Evolutionary conservation across 2,888 invertebrate species (phyloP).

Genomic region (Vandiemenella viatica): DNA sequence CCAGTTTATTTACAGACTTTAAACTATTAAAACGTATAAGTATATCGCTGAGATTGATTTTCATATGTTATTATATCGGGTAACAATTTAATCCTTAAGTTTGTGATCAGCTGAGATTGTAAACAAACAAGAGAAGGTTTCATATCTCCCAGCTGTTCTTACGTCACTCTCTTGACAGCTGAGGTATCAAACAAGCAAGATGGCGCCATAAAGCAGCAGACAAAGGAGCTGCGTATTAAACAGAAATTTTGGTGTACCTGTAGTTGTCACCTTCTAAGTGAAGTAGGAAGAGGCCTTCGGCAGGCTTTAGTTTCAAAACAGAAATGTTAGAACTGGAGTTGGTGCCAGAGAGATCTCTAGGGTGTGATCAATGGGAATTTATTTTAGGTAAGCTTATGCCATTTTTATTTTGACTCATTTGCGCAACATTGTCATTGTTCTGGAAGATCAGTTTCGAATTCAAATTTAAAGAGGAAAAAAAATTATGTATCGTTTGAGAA

Average conservation of each 20-base stretch:
- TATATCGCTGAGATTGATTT: too few species aligned
- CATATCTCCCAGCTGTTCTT: conserved; percentile 22
- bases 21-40: too few species aligned
- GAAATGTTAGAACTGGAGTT: conserved; percentile 92
- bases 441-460: too few species aligned
- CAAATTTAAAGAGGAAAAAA: too few species aligned
- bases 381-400: conserved; percentile 65
- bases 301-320: too few species aligned
- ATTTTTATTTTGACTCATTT: conserved; percentile 13
- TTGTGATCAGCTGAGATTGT: conserved; percentile 5
- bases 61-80: too few species aligned
- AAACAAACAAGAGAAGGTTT: conserved; percentile 21
- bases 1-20: too few species aligned
- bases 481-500: too few species aligned
- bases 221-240: conserved; percentile 27
- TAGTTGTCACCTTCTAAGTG: conserved; percentile 13
- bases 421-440: too few species aligned
- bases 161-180: conserved; percentile 19
- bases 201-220: conserved; percentile 25
- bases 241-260: conserved; percentile 7
- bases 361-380: conserved; percentile 97
- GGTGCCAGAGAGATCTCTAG: conserved; percentile 85
- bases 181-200: conserved; percentile 28
- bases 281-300: conserved; percentile 11
- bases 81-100: too few species aligned